Evolutionary conservation across 2,797 vertebrate species (phyloP).

Genomic region (Dendrocincla tyrannina): DNA sequence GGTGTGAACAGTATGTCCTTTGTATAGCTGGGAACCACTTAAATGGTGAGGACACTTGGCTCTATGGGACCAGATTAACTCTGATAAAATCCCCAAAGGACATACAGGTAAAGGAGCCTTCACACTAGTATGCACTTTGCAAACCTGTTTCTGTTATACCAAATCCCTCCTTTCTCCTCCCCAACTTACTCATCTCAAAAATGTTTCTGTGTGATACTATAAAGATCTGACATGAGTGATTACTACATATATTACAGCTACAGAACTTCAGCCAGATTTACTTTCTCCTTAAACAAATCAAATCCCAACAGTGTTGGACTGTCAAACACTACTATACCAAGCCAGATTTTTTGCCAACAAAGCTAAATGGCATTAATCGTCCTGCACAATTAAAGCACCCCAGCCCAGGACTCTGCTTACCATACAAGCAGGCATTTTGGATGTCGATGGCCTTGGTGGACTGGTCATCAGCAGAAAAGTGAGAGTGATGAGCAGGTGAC

Average conservation of each 20-base stretch:
- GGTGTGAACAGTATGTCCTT: background rate
- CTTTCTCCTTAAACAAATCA: background rate
- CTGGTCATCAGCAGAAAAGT: slow-evolving; percentile 87
- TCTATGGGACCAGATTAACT: background rate
- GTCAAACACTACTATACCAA: background rate
- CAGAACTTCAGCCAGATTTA: background rate
- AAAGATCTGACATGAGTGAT: background rate
- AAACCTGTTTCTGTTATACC: background rate
- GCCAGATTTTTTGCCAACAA: background rate
- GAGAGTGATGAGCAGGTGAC: slow-evolving; percentile 85
- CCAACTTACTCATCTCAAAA: background rate
- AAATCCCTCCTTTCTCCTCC: background rate
- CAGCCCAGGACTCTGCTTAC: slow-evolving; percentile 68
- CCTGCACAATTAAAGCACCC: background rate
- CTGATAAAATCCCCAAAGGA: background rate
- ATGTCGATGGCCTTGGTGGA: slow-evolving; percentile 95
- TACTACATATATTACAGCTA: background rate
- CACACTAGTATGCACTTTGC: accelerated
- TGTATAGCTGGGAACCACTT: background rate
- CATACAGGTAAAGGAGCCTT: background rate
- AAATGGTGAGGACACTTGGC: background rate
- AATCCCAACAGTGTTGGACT: background rate
- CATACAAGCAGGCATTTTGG: slow-evolving; percentile 91
- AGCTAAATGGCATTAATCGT: background rate
- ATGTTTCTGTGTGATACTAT: background rate